Conservation (phyloP, 1,140 invertebrate species). For the Cydia fagiglandana region DNA sequence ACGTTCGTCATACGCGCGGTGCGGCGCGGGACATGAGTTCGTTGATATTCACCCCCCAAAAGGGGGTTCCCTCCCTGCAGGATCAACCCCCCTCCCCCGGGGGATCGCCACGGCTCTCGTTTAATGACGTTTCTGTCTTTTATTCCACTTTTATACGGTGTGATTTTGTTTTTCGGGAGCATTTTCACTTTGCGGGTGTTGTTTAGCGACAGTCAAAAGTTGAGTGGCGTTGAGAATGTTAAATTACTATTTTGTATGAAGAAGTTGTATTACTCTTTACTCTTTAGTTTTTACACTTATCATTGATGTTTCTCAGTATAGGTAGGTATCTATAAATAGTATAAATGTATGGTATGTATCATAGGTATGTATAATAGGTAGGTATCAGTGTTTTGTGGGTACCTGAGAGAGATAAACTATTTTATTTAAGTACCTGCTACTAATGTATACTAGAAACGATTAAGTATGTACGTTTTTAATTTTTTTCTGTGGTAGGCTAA, state of each 20-base stretch:
- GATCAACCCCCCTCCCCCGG: constrained; percentile 46
- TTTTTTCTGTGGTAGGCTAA: not conserved
- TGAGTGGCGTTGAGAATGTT: not conserved
- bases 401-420: not conserved
- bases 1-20: constrained; percentile 49
- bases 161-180: constrained; percentile 35
- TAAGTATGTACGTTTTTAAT: not conserved
- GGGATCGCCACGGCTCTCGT: constrained; percentile 49
- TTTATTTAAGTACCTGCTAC: not conserved
- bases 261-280: too few species aligned
- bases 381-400: too few species aligned
- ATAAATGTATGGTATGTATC: too few species aligned
- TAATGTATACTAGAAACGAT: not conserved
- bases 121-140: constrained; percentile 69
- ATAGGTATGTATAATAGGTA: too few species aligned
- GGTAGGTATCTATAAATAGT: too few species aligned
- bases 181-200: constrained; percentile 20
- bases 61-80: constrained; percentile 43
- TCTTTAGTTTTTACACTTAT: too few species aligned
- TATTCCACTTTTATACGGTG: constrained; percentile 56
- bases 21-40: constrained; percentile 63
- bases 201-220: constrained; percentile 19
- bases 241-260: not conserved
- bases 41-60: constrained; percentile 62
- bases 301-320: too few species aligned